Evolutionary conservation across 2,113 vertebrate genomes (phyloP), one percentile per base, ranked within the genome.

Genomic region (Amphiprion percula): DNA sequence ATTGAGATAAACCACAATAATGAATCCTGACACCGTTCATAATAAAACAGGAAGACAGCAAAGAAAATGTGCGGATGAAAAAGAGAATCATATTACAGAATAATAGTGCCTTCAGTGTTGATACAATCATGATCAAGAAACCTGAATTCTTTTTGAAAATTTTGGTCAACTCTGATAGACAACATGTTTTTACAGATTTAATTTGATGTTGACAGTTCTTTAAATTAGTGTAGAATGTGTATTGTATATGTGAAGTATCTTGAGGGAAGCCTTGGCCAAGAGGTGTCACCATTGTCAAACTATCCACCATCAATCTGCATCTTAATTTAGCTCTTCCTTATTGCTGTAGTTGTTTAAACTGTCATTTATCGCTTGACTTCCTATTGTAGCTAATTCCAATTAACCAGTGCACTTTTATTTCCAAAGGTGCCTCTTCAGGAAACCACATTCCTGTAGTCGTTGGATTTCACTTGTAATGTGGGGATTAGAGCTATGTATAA

Each of bases 401-500:
- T 15, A 9, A 52, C 46, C 26, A 14, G 10, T 55, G 24, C 47
- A 21, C n/a, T 53, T n/a, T 79, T 28, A 24, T 60, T n/a, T 64
- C 12, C 16, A 56, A 15, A 33, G 44, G 15, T 61, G 68, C 2
- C 4, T 53, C 53, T 65, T 44, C 52, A 68, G 10, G 54, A 62
- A 80, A 53, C 61, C 6, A 54, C 62, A 72, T 79, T 90, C 64
- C 14, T 23, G 12, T 63, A 59, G 30, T 49, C 50, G 58, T 14
- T 67, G 66, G 62, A 70, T 85, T 76, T 86, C 58, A 50, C 8
- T 69, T 74, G 46, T 60, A 75, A 54, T 62, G 37, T 61, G 5
- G 39, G 56, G 84, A 84, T 90, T 83, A 86, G 54, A 14, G 4
- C 16, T 53, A 15, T 46, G 67, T 70, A 58, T 46, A 67, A 80